Conservation (phyloP, 2,797 vertebrate genomes). For the Pipistrellus pygmaeus region DNA sequence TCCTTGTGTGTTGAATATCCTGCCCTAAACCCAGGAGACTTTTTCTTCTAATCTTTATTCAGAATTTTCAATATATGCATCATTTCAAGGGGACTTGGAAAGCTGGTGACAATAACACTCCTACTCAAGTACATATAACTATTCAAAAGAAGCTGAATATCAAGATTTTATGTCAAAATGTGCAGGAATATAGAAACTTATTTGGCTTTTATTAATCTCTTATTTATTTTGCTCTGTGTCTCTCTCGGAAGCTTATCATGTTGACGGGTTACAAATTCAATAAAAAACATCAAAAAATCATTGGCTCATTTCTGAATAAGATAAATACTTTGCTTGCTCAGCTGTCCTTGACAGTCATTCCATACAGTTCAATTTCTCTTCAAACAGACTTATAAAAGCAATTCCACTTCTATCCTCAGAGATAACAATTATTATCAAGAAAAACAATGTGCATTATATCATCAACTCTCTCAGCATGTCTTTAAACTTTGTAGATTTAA, state of each 20-base stretch:
- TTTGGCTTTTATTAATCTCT: slow-evolving; percentile 85
- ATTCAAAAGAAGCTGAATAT: slow-evolving; percentile 62
- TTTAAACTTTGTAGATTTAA: slow-evolving; percentile 77
- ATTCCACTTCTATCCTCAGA: slow-evolving; percentile 79
- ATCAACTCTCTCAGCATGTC: slow-evolving; percentile 76
- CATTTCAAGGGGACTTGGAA: slow-evolving; percentile 17
- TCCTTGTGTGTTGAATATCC: neutral
- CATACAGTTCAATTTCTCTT: slow-evolving; percentile 83
- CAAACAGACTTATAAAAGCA: slow-evolving; percentile 82
- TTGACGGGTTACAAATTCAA: slow-evolving; percentile 85
- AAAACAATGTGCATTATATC: slow-evolving; percentile 70
- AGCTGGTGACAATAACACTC: slow-evolving; percentile 50
- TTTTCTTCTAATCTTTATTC: slow-evolving; percentile 48
- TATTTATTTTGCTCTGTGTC: slow-evolving; percentile 82
- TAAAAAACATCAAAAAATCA: slow-evolving; percentile 85
- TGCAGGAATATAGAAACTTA: slow-evolving; percentile 73
- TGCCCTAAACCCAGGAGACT: neutral
- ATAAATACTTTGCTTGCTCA: slow-evolving; percentile 84
- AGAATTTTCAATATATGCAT: slow-evolving; percentile 57
- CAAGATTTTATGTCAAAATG: slow-evolving; percentile 81
- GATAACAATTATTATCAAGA: slow-evolving; percentile 79
- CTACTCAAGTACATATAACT: slow-evolving; percentile 56
- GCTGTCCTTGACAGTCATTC: slow-evolving; percentile 83
- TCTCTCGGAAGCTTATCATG: slow-evolving; percentile 82
- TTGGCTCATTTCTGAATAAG: slow-evolving; percentile 83